These are phyloP conservation scores for Drosophila pruinosa DNA, from an alignment of 1,140 invertebrate genomes.

Conservation along the genomic window DNA sequence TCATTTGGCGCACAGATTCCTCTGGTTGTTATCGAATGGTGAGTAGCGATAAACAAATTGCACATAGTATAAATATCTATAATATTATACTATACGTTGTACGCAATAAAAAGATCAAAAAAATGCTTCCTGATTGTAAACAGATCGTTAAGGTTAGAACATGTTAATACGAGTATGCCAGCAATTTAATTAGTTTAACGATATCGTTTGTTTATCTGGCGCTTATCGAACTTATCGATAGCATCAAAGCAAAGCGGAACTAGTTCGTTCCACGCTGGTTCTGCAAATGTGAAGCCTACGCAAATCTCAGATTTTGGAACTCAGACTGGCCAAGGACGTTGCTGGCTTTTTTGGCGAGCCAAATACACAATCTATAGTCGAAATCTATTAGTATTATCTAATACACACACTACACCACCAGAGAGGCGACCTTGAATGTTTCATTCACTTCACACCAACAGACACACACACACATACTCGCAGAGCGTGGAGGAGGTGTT, in stretches of 20 bases:
- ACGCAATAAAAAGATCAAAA: no score
- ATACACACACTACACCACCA: slow-evolving; percentile 55
- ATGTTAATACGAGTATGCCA: no score
- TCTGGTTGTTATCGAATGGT: no score
- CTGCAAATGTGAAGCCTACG: slow-evolving; percentile 2
- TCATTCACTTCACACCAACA: slow-evolving; percentile 74
- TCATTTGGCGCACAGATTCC: no score
- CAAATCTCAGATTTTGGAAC: no score
- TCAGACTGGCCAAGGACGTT: slow-evolving; percentile 16
- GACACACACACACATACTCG: background rate
- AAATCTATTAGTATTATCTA: slow-evolving; percentile 68
- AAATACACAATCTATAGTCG: slow-evolving; percentile 45
- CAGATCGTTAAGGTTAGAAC: no score
- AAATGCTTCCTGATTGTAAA: no score
- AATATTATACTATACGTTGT: no score
- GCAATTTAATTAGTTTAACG: no score
- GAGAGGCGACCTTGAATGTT: slow-evolving; percentile 73
- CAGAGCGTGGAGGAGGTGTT: background rate
- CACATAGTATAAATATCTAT: no score
- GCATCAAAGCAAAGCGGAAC: background rate
- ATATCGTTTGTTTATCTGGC: no score
- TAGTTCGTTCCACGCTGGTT: background rate
- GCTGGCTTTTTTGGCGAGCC: slow-evolving; percentile 13
- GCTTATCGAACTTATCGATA: background rate
- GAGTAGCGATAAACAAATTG: no score